Percentiles rank a stretch among this genome's conserved stretches.
phyloP scores from a whole-genome alignment of 2,113 vertebrate species.

The Muntiacus muntjak region DNA sequence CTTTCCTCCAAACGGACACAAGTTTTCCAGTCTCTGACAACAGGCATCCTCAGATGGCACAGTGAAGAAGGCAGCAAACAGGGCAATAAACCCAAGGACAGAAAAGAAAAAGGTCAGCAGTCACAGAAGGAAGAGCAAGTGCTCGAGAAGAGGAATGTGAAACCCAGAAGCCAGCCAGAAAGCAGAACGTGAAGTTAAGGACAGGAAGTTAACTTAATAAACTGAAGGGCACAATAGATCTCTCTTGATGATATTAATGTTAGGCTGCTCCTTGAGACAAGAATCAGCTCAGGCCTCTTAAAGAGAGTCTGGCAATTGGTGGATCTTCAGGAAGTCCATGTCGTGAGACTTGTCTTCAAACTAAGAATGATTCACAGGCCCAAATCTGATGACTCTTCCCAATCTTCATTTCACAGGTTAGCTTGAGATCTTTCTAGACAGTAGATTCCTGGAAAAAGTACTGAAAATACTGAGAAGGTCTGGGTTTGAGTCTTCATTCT shows the following conservation, averaged over 20 bases:
- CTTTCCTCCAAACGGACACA: background rate
- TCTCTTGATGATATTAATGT: background rate
- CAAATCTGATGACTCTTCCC: background rate
- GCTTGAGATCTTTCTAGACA: slow-evolving; percentile 5
- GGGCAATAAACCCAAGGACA: background rate
- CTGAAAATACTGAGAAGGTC: background rate
- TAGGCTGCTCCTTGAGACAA: background rate
- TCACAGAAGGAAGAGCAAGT: background rate
- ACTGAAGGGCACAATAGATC: background rate
- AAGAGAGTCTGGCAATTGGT: background rate
- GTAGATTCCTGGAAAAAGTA: background rate
- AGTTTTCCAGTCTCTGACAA: background rate
- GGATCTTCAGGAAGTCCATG: background rate
- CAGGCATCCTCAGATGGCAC: background rate
- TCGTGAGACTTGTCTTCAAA: background rate
- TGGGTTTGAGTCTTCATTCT: background rate
- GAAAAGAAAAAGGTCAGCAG: background rate
- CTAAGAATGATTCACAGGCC: background rate
- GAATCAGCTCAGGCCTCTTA: background rate
- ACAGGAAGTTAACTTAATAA: background rate
- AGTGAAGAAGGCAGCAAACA: background rate
- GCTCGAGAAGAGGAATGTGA: background rate
- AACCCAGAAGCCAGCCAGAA: background rate
- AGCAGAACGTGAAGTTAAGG: background rate
- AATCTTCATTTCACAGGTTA: background rate